Conservation (phyloP, 2,888 invertebrate species). For the Formica aserva region DNA sequence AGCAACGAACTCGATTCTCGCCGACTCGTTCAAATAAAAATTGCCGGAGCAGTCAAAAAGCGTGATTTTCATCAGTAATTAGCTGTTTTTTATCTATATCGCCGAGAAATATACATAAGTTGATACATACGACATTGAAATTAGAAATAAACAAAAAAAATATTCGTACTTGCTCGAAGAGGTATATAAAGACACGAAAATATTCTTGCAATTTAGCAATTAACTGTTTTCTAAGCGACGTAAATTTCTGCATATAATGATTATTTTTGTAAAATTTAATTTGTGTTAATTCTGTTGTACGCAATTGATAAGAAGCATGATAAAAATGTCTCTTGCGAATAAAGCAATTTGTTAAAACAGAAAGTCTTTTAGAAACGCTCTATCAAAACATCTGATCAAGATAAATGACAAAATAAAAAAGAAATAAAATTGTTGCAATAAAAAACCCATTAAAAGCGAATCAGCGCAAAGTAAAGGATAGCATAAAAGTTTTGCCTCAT, state of each 20-base stretch:
- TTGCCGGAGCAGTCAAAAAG: background rate
- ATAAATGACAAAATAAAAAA: constrained; percentile 9
- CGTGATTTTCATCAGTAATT: background rate
- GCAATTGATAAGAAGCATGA: background rate
- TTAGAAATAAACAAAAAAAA: constrained; percentile 9
- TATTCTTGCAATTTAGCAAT: background rate
- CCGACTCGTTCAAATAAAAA: constrained; percentile 18
- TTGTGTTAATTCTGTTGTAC: background rate
- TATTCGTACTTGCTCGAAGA: background rate
- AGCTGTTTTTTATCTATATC: background rate
- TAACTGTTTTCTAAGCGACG: background rate
- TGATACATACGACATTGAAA: background rate
- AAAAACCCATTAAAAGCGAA: background rate
- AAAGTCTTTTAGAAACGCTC: background rate
- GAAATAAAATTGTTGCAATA: background rate
- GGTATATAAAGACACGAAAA: background rate
- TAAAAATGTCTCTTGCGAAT: background rate
- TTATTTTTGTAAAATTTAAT: background rate
- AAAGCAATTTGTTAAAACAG: background rate
- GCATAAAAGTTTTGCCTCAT: background rate
- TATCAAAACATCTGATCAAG: background rate
- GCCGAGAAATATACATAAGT: background rate
- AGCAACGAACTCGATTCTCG: background rate
- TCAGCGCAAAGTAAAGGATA: background rate
- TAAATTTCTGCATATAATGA: background rate